Conservation (phyloP, 2,888 invertebrate species). For the Mesoligia furuncula region DNA sequence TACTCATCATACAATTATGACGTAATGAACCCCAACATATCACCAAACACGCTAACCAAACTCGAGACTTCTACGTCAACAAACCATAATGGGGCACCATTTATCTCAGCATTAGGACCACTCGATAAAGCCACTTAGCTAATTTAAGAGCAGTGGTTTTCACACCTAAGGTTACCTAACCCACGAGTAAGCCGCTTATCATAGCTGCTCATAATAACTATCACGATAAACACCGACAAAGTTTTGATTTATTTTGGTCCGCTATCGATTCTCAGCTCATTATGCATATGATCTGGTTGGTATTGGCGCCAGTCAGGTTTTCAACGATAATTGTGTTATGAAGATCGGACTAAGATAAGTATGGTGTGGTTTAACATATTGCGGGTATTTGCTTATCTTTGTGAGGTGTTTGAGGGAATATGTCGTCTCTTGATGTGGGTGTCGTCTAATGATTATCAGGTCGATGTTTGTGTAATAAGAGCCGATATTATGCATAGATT, state of each 20-base stretch:
- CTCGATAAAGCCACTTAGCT: conserved; percentile 81
- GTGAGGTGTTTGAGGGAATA: conserved; percentile 16
- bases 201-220: conserved; percentile 60
- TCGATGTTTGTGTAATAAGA: neutral
- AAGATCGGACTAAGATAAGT: conserved; percentile 53
- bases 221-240: conserved; percentile 56
- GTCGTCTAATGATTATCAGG: neutral
- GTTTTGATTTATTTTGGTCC: conserved; percentile 62
- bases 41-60: conserved; percentile 41
- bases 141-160: conserved; percentile 77
- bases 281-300: conserved; percentile 50
- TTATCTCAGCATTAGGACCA: conserved; percentile 73
- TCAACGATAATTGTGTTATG: conserved; percentile 61
- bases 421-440: conserved; percentile 8
- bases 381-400: conserved; percentile 45
- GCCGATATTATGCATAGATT: neutral
- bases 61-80: conserved; percentile 43
- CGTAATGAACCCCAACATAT: conserved; percentile 7
- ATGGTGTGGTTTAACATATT: conserved; percentile 36
- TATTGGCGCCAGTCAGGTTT: conserved; percentile 60
- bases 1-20: neutral
- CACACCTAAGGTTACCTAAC: conserved; percentile 76
- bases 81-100: conserved; percentile 69
- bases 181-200: conserved; percentile 74
- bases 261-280: conserved; percentile 58